phyloP scores from a whole-genome alignment of 2,888 invertebrate species.

The Eueremaeus valkanovi region DNA sequence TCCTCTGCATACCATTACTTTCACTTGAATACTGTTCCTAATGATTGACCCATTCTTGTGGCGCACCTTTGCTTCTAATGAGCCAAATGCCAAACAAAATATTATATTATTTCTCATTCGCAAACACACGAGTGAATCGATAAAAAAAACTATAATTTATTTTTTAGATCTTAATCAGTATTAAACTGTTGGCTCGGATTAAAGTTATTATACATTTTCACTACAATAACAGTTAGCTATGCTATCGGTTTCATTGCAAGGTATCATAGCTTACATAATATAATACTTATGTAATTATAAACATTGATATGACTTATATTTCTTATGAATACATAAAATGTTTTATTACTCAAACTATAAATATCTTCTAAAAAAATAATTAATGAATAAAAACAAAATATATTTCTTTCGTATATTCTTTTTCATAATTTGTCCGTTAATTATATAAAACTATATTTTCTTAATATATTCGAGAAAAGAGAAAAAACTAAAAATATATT shows the following conservation, averaged over 20 bases:
- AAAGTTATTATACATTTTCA: too few relatives aligned
- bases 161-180: background rate
- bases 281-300: background rate
- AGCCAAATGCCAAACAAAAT: background rate
- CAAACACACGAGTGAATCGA: too few relatives aligned
- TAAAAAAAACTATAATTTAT: background rate
- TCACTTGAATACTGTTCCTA: background rate
- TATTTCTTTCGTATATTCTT: too few relatives aligned
- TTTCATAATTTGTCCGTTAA: too few relatives aligned
- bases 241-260: background rate
- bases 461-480: too few relatives aligned
- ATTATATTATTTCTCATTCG: too few relatives aligned
- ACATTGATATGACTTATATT: background rate
- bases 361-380: background rate
- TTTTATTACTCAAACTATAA: background rate
- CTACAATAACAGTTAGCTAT: background rate
- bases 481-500: background rate
- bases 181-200: background rate
- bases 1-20: slow-evolving; percentile 9
- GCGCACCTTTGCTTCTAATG: slow-evolving; percentile 15
- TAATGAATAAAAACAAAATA: too few relatives aligned
- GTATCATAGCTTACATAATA: background rate
- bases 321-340: background rate
- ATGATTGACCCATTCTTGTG: slow-evolving; percentile 17
- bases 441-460: background rate